Conservation (phyloP, 1,140 invertebrate genomes). For the Melitaea cinxia region DNA sequence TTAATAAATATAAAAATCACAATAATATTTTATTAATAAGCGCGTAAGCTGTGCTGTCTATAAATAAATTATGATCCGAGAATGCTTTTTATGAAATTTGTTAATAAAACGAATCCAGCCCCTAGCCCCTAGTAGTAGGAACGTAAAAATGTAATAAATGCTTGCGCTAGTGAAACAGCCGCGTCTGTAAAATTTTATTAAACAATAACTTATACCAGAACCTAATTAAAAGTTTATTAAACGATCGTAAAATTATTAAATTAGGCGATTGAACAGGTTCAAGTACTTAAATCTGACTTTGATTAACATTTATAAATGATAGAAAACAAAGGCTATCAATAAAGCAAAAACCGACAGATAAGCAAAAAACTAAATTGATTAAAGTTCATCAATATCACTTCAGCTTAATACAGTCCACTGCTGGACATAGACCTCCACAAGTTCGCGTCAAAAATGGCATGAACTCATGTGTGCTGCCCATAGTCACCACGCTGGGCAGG, state of each 20-base stretch:
- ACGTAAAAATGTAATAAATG: constrained; percentile 32
- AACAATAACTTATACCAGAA: constrained; percentile 27
- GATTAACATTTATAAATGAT: background rate
- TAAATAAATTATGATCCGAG: background rate
- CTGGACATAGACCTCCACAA: no score
- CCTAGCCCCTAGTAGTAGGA: constrained; percentile 14
- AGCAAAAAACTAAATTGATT: no score
- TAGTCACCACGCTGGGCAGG: no score
- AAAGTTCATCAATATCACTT: no score
- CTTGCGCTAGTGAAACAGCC: constrained; percentile 19
- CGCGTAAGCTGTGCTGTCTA: background rate
- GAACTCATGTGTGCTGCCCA: no score
- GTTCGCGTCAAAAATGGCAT: no score
- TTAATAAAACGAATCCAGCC: background rate
- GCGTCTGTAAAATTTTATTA: constrained; percentile 26
- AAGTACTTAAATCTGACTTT: background rate
- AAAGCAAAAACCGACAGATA: no score
- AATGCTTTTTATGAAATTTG: constrained; percentile 3
- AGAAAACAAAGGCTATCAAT: background rate
- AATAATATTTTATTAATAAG: background rate
- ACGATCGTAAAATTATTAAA: background rate
- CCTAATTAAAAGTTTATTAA: constrained; percentile 26
- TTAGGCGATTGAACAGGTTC: background rate
- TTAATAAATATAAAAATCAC: no score
- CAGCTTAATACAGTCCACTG: no score